phyloP scores from a whole-genome alignment of 2,797 vertebrate genomes.

The Hoplostethus atlanticus region DNA sequence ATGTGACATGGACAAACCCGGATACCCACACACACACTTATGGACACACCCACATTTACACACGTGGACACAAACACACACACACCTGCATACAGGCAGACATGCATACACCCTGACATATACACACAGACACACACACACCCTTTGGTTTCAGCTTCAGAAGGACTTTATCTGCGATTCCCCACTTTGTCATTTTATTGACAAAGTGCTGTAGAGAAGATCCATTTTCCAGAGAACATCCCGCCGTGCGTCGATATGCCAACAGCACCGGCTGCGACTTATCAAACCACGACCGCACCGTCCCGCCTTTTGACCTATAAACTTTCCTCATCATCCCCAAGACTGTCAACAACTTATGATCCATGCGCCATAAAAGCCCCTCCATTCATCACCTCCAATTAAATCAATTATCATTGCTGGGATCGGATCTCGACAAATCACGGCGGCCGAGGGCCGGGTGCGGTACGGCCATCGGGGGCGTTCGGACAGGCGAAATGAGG shows the following conservation, averaged over 20 bases:
- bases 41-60: too few relatives aligned
- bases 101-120: too few relatives aligned
- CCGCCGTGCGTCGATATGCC: constrained; percentile 25
- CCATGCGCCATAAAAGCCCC: constrained; percentile 67
- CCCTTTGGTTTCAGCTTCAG: background rate
- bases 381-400: constrained; percentile 80
- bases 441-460: constrained; percentile 66
- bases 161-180: constrained; percentile 35
- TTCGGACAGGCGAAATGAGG: constrained; percentile 78
- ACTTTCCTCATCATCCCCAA: constrained; percentile 74
- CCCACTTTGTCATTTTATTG: constrained; percentile 44
- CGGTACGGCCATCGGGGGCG: constrained; percentile 63
- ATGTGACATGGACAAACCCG: background rate
- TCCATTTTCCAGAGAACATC: constrained; percentile 44
- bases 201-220: constrained; percentile 44
- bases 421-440: constrained; percentile 76
- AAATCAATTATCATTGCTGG: constrained; percentile 79
- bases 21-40: background rate
- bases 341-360: constrained; percentile 81
- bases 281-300: constrained; percentile 62
- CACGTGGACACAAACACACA: background rate
- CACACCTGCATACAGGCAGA: too few relatives aligned
- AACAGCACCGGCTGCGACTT: constrained; percentile 51
- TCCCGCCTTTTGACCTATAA: constrained; percentile 72
- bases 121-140: too few relatives aligned